phyloP scores from a whole-genome alignment of 2,113 vertebrate species.

The Colinus virginianus region DNA sequence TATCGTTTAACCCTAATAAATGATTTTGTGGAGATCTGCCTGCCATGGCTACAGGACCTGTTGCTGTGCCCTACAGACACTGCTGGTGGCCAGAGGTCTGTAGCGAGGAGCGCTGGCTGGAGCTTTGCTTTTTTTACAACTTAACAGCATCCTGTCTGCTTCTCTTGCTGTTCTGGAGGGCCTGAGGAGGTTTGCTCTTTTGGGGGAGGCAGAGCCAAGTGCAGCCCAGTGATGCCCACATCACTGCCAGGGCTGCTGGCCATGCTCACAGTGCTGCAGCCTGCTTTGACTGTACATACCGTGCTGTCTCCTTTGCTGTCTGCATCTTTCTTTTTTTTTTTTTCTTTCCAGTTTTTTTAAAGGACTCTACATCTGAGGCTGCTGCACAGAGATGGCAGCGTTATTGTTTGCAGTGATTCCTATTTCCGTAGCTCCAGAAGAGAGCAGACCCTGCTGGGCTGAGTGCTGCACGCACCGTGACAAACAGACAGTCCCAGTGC shows the following conservation, averaged over 20 bases:
- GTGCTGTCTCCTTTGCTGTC: neutral
- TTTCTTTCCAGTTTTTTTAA: neutral
- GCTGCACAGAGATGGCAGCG: neutral
- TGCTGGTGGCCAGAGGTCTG: neutral
- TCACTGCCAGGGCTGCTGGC: neutral
- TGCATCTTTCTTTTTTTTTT: neutral
- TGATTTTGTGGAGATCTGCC: slow-evolving; percentile 6
- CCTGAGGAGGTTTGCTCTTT: too few species aligned
- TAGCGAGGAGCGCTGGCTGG: neutral
- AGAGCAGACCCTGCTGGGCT: slow-evolving; percentile 28
- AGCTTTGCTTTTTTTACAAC: neutral
- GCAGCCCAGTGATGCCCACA: neutral
- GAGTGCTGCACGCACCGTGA: slow-evolving; percentile 13
- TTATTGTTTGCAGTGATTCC: slow-evolving; percentile 20
- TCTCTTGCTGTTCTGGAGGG: neutral
- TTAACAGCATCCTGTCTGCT: neutral
- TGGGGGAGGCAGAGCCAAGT: neutral
- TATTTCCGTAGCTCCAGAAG: slow-evolving; percentile 22
- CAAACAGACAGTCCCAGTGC: slow-evolving; percentile 30
- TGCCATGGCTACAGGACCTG: slow-evolving; percentile 15
- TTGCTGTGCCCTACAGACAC: slow-evolving; percentile 34
- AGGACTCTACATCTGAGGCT: neutral
- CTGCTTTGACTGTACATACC: neutral
- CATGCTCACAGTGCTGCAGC: neutral
- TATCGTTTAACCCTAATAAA: slow-evolving; percentile 34